Percentiles rank a stretch among this genome's conserved stretches.
Evolutionary conservation across 2,797 vertebrate genomes (phyloP).

Genomic region (Smutsia temminckii): DNA sequence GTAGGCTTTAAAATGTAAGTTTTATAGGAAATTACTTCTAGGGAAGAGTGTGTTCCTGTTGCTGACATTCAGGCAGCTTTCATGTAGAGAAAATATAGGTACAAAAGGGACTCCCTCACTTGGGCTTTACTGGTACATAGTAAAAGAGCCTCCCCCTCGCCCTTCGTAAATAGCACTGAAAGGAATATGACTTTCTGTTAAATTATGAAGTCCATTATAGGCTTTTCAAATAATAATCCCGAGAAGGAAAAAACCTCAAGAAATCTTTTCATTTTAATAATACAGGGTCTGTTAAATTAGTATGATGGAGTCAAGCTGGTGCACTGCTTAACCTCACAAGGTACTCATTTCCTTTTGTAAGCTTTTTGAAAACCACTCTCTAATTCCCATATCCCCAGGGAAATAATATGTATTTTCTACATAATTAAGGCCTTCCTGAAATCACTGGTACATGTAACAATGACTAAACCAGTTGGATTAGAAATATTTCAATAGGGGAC

Average conservation of each 20-base stretch:
- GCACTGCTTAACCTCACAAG: constrained; percentile 61
- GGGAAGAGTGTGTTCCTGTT: background rate
- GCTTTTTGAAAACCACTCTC: constrained; percentile 61
- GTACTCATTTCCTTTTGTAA: constrained; percentile 73
- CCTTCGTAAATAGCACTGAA: background rate
- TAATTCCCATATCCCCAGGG: constrained; percentile 62
- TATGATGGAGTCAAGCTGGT: constrained; percentile 57
- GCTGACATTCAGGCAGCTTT: background rate
- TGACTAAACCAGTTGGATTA: constrained; percentile 49
- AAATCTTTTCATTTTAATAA: constrained; percentile 66
- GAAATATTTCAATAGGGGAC: constrained; percentile 43
- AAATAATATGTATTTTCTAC: constrained; percentile 76
- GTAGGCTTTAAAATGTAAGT: constrained; percentile 51
- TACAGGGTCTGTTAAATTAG: constrained; percentile 57
- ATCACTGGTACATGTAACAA: constrained; percentile 47
- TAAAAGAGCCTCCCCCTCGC: background rate
- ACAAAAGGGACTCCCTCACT: background rate
- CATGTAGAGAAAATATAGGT: constrained; percentile 21
- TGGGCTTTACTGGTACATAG: background rate
- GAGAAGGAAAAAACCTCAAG: background rate
- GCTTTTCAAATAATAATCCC: constrained; percentile 46
- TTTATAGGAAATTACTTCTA: constrained; percentile 13
- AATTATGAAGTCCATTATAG: background rate
- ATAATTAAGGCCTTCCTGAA: constrained; percentile 77
- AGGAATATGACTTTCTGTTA: background rate